These are phyloP conservation scores for Sisyra terminalis DNA, from an alignment of 2,888 invertebrate species.

Conservation along the genomic window DNA sequence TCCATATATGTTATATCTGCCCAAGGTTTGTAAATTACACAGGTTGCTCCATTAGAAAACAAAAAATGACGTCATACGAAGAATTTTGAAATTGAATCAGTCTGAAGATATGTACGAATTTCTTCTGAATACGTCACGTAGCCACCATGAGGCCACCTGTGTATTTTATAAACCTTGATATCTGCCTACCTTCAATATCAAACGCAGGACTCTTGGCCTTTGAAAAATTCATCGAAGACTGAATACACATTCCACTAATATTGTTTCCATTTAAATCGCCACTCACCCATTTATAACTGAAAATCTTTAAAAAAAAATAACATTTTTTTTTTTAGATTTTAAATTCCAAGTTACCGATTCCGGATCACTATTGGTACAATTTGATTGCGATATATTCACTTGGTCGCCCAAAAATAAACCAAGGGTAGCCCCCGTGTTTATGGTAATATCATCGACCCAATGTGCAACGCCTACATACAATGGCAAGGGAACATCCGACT, in stretches of 20 bases:
- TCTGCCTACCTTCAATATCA: slow-evolving; percentile 39
- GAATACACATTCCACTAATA: slow-evolving; percentile 49
- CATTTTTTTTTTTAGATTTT: neutral
- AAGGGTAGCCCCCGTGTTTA: slow-evolving; percentile 40
- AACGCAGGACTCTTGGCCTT: slow-evolving; percentile 75
- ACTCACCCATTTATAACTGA: slow-evolving; percentile 39
- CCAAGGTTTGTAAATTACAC: no score
- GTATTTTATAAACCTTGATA: no score
- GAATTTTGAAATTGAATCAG: no score
- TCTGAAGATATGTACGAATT: no score
- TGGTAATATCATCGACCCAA: slow-evolving; percentile 31
- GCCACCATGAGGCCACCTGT: no score
- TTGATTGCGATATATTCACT: slow-evolving; percentile 22
- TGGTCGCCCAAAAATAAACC: slow-evolving; percentile 41
- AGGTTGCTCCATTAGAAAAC: no score
- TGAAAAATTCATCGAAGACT: slow-evolving; percentile 56
- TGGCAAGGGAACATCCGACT: slow-evolving; percentile 27
- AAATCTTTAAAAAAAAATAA: slow-evolving; percentile 11
- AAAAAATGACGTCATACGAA: no score
- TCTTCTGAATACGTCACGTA: no score
- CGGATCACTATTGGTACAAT: slow-evolving; percentile 27
- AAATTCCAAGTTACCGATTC: slow-evolving; percentile 20
- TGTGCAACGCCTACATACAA: slow-evolving; percentile 46
- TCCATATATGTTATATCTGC: no score
- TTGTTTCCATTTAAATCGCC: slow-evolving; percentile 33